Conservation (phyloP, 2,113 vertebrate genomes). For the Dromiciops gliroides region DNA sequence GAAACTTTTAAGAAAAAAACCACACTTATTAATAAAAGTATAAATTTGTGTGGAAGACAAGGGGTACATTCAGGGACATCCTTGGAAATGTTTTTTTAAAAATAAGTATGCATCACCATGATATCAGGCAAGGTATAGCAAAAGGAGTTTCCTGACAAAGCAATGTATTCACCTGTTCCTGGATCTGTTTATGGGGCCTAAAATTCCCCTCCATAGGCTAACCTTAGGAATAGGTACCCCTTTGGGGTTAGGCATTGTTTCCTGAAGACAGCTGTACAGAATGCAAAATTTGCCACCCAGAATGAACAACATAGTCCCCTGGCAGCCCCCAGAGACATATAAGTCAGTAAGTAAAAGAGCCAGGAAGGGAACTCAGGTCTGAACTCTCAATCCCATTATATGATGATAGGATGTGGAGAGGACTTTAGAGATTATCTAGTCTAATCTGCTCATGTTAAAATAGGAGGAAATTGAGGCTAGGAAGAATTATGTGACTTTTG, state of each 20-base stretch:
- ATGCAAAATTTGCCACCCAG: neutral
- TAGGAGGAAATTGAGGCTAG: neutral
- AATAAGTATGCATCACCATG: neutral
- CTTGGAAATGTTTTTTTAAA: conserved; percentile 51
- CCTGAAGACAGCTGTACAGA: neutral
- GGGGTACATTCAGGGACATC: conserved; percentile 73
- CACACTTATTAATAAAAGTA: conserved; percentile 80
- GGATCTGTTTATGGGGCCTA: neutral
- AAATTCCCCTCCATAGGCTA: neutral
- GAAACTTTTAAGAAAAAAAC: conserved; percentile 80
- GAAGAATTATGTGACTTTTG: neutral
- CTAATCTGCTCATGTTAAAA: neutral
- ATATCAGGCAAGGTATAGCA: neutral
- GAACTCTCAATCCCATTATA: neutral
- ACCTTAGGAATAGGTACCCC: no score
- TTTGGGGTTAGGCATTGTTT: neutral
- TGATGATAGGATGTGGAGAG: neutral
- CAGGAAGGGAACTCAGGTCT: neutral
- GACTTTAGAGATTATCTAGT: neutral
- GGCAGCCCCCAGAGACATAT: neutral
- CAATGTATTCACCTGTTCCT: neutral
- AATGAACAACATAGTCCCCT: neutral
- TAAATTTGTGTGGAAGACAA: conserved; percentile 79
- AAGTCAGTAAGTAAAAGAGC: neutral
- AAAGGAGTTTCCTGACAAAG: neutral